Conservation (phyloP, 1,140 invertebrate species). For the Zaprionus capensis region DNA sequence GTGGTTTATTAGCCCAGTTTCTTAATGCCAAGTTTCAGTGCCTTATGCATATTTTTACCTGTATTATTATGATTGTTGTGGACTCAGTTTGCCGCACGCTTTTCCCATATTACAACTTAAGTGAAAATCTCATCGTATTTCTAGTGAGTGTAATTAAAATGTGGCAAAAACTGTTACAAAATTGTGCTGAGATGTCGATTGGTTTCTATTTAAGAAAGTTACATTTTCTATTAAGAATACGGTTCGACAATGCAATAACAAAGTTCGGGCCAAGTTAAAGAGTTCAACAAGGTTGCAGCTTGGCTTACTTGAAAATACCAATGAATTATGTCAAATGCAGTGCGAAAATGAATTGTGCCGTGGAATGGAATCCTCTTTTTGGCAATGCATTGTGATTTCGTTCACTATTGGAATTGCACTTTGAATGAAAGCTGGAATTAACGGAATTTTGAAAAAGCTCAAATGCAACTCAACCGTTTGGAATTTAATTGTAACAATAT, state of each 20-base stretch:
- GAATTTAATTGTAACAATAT: neutral
- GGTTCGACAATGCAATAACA: neutral
- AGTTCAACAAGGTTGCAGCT: neutral
- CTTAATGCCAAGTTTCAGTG: constrained; percentile 30
- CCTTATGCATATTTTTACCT: constrained; percentile 34
- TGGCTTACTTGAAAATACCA: constrained; percentile 11
- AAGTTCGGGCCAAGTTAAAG: neutral
- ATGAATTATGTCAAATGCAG: constrained; percentile 43
- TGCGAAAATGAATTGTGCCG: constrained; percentile 2
- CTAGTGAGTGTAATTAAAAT: neutral
- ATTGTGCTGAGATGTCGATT: constrained; percentile 7
- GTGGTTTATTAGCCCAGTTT: constrained; percentile 74
- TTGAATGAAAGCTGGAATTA: neutral
- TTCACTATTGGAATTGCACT: neutral
- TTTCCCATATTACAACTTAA: constrained; percentile 11
- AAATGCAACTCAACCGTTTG: neutral
- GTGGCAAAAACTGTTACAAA: neutral
- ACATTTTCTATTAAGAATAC: neutral
- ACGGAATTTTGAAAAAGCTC: neutral
- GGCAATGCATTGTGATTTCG: neutral
- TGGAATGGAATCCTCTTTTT: neutral
- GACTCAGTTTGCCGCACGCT: constrained; percentile 10
- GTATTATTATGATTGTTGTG: constrained; percentile 19
- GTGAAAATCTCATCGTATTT: neutral
- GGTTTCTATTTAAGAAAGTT: neutral